These are phyloP conservation scores for Drosophila malerkotliana DNA, from an alignment of 1,140 invertebrate species.

Conservation along the genomic window DNA sequence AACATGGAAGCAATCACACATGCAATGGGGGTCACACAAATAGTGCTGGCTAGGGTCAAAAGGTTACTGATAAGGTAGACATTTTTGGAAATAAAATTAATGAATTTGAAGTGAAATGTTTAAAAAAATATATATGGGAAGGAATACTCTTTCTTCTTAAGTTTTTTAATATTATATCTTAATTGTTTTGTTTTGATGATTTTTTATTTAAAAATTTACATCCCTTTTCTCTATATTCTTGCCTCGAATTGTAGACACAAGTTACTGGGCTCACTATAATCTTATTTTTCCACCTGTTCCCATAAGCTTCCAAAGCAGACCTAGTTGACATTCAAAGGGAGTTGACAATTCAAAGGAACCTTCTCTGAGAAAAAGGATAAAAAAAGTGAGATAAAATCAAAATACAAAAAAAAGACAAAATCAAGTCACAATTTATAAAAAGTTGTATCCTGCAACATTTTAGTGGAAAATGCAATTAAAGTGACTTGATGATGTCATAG, in stretches of 20 bases:
- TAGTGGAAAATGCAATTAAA: slow-evolving; percentile 23
- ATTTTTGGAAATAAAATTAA: no score
- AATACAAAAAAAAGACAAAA: slow-evolving; percentile 14
- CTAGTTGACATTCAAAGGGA: slow-evolving; percentile 8
- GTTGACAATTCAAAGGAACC: slow-evolving; percentile 7
- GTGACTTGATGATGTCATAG: slow-evolving; percentile 40
- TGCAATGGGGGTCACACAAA: not conserved
- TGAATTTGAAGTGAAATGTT: no score
- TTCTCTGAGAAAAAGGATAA: not conserved
- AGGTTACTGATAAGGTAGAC: not conserved
- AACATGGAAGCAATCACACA: slow-evolving; percentile 11
- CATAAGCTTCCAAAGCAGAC: slow-evolving; percentile 3
- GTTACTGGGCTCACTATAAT: slow-evolving; percentile 1
- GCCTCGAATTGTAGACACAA: not conserved
- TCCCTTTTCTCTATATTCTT: not conserved
- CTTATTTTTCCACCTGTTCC: slow-evolving; percentile 19
- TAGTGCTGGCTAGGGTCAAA: not conserved
- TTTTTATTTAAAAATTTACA: not conserved
- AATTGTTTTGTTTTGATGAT: not conserved
- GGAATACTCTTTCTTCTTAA: no score
- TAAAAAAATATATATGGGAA: no score
- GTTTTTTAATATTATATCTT: no score
- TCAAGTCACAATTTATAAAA: not conserved
- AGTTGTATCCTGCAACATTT: not conserved
- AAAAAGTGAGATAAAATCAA: not conserved